phyloP scores from a whole-genome alignment of 1,140 invertebrate genomes.

The Anthonomus grandis region DNA sequence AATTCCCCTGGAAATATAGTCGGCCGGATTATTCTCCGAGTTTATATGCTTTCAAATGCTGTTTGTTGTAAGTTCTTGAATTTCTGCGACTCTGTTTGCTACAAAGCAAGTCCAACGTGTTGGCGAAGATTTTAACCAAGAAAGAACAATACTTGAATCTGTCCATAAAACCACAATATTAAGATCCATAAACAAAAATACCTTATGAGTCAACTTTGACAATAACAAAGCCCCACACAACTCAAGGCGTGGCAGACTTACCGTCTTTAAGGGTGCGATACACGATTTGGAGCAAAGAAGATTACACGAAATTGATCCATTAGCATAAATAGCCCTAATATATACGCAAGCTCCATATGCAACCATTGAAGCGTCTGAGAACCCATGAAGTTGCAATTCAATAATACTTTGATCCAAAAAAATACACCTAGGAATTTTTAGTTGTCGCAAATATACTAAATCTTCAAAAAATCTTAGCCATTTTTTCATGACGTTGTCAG shows the following conservation, averaged over 20 bases:
- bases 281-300: neutral
- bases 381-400: neutral
- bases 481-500: neutral
- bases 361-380: neutral
- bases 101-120: neutral
- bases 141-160: neutral
- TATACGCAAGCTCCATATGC: neutral
- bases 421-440: slow-evolving; percentile 10
- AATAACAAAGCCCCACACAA: too few species aligned
- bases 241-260: neutral
- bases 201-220: too few species aligned
- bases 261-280: neutral
- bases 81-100: neutral
- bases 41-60: neutral
- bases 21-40: neutral
- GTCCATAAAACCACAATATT: neutral
- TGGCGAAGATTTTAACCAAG: neutral
- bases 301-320: neutral
- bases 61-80: neutral
- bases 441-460: neutral
- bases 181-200: neutral
- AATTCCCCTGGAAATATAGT: neutral
- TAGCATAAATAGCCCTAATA: neutral
- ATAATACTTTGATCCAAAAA: neutral
- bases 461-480: slow-evolving; percentile 6